Evolutionary conservation across 2,888 invertebrate species (phyloP).

Genomic region (Stramonita haemastoma): DNA sequence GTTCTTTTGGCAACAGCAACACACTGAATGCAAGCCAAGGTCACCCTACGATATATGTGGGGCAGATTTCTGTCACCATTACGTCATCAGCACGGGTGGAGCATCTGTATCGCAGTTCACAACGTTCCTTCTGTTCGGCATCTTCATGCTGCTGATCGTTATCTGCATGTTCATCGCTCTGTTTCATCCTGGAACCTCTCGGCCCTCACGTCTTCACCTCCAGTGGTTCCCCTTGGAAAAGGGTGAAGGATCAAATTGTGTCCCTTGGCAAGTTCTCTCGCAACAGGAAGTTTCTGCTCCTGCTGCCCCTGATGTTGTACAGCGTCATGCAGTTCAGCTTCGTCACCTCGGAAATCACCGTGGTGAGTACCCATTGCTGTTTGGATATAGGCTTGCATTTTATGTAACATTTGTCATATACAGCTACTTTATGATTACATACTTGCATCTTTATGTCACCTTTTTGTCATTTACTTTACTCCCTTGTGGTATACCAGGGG

Average conservation of each 20-base stretch:
- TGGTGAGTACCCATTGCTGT: constrained; percentile 58
- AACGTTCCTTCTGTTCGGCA: constrained; percentile 67
- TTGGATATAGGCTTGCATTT: no score
- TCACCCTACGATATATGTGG: constrained; percentile 59
- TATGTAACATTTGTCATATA: no score
- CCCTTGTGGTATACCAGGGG: no score
- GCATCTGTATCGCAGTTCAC: constrained; percentile 53
- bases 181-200: constrained; percentile 67
- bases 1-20: background rate
- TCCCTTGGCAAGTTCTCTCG: constrained; percentile 65
- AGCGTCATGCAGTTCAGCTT: constrained; percentile 69
- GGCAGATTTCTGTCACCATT: constrained; percentile 60
- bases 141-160: constrained; percentile 63
- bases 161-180: constrained; percentile 61
- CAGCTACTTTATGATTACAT: background rate
- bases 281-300: constrained; percentile 64
- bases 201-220: constrained; percentile 50
- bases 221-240: constrained; percentile 42
- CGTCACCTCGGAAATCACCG: constrained; percentile 72
- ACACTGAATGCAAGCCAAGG: background rate
- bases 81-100: constrained; percentile 44
- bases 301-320: constrained; percentile 69
- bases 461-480: no score
- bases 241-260: constrained; percentile 52
- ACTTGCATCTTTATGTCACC: no score